These are phyloP conservation scores for Synergus laeviventris DNA, from an alignment of 2,888 invertebrate species.

Conservation along the genomic window DNA sequence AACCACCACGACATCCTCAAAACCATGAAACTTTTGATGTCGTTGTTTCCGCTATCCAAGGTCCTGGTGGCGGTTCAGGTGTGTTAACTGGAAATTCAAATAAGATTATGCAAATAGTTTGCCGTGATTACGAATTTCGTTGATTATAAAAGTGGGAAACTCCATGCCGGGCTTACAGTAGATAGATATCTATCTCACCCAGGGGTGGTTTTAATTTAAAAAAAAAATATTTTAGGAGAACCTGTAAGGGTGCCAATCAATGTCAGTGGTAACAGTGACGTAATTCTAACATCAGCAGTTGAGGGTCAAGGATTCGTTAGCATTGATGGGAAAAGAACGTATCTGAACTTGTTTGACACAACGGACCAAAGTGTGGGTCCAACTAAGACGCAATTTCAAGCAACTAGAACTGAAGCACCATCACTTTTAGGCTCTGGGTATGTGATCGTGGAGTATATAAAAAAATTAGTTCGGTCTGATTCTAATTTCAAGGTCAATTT, in stretches of 20 bases:
- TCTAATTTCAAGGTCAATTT: background rate
- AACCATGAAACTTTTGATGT: constrained; percentile 91
- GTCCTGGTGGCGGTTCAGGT: constrained; percentile 81
- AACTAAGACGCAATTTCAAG: constrained; percentile 71
- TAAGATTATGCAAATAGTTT: background rate
- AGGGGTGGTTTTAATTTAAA: background rate
- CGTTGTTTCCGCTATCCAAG: constrained; percentile 92
- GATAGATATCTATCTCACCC: too few species aligned
- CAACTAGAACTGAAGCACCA: constrained; percentile 72
- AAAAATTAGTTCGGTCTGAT: background rate
- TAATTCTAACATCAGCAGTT: constrained; percentile 86
- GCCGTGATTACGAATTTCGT: too few species aligned
- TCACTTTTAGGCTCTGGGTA: constrained; percentile 80
- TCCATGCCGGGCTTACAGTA: too few species aligned
- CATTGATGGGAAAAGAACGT: constrained; percentile 93
- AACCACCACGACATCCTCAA: constrained; percentile 67
- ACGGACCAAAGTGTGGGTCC: constrained; percentile 72
- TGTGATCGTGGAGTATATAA: constrained; percentile 9
- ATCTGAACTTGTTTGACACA: constrained; percentile 89
- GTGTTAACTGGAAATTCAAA: constrained; percentile 40
- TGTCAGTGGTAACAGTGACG: constrained; percentile 77
- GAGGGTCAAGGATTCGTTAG: constrained; percentile 92
- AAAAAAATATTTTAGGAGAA: constrained; percentile 57
- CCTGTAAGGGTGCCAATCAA: constrained; percentile 69
- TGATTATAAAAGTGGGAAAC: too few species aligned